phyloP scores from a whole-genome alignment of 2,113 vertebrate genomes.

The Chascanopsetta lugubris region DNA sequence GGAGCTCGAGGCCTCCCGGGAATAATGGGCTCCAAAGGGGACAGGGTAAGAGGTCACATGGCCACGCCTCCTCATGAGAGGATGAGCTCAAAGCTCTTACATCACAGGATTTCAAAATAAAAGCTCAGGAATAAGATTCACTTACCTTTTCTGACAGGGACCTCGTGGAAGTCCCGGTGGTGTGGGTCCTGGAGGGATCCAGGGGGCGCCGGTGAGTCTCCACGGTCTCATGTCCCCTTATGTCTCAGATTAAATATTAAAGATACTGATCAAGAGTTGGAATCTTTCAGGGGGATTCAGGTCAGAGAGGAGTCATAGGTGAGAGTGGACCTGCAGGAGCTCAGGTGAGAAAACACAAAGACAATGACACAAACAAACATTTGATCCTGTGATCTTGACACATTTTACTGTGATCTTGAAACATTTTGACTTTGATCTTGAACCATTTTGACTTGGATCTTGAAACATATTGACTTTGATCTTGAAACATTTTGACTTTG shows the following conservation, averaged over 20 bases:
- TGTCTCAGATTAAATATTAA: not conserved
- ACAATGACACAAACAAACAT: not conserved
- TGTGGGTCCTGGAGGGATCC: conserved; percentile 85
- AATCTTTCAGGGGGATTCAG: conserved; percentile 87
- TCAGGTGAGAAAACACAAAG: conserved; percentile 69
- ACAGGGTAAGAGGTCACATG: conserved; percentile 83
- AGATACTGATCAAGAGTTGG: not conserved
- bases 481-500: not conserved
- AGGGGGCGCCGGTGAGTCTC: conserved; percentile 87
- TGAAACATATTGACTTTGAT: no score
- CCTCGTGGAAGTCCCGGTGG: conserved; percentile 86
- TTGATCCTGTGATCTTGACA: not conserved
- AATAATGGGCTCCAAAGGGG: conserved; percentile 88
- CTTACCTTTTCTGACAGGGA: conserved; percentile 80
- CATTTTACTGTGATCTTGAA: no score
- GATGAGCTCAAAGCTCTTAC: not conserved
- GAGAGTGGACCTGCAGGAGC: conserved; percentile 89
- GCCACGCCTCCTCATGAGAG: not conserved
- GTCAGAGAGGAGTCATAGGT: conserved; percentile 88
- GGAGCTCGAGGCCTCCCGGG: conserved; percentile 90
- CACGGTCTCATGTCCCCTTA: not conserved
- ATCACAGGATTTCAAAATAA: not conserved
- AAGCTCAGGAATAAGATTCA: not conserved
- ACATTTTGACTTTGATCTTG: no score
- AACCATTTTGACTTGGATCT: no score